phyloP scores from a whole-genome alignment of 2,113 vertebrate species.

The Origma solitaria region DNA sequence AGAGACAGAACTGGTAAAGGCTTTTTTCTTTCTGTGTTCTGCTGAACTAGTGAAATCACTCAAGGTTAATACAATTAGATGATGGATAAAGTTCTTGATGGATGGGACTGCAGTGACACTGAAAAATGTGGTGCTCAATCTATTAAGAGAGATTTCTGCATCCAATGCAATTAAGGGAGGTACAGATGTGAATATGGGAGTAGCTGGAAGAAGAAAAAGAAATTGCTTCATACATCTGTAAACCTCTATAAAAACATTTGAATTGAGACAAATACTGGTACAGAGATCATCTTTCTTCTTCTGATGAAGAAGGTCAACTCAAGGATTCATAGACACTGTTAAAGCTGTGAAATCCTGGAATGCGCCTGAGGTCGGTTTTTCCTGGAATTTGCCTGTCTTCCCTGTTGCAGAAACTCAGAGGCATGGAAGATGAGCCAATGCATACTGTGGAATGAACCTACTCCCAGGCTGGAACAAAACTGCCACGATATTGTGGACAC shows the following conservation, averaged over 20 bases:
- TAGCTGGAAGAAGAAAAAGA: not conserved
- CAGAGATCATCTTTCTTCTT: not conserved
- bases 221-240: not conserved
- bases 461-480: not conserved
- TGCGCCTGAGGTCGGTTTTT: not conserved
- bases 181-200: not conserved
- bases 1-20: not conserved
- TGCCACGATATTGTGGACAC: not conserved
- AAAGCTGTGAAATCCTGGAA: not conserved
- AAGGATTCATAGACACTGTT: not conserved
- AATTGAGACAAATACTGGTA: not conserved
- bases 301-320: not conserved
- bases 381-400: not conserved
- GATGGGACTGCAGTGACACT: constrained; percentile 9
- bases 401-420: not conserved
- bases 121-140: constrained; percentile 1
- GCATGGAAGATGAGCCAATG: not conserved
- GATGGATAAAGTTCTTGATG: not conserved
- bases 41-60: constrained; percentile 22
- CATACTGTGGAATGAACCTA: not conserved
- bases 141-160: constrained; percentile 17
- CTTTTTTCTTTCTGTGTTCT: not conserved
- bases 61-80: constrained; percentile 42
- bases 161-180: not conserved
- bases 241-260: not conserved